Evolutionary conservation across 2,113 vertebrate species (phyloP).

Genomic region (Limanda limanda): DNA sequence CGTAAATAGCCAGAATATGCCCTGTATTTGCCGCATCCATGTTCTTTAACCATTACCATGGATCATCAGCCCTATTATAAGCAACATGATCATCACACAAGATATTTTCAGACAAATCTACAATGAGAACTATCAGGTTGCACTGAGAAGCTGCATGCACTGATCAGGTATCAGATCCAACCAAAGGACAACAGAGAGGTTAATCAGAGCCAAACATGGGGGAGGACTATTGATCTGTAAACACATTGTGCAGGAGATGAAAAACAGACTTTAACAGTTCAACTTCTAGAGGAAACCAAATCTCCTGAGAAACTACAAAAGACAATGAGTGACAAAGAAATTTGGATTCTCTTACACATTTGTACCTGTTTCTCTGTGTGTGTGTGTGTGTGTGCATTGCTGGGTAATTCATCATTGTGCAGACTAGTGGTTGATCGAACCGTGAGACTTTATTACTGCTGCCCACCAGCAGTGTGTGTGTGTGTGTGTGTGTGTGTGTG

Average conservation of each 20-base stretch:
- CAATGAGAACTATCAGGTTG: neutral
- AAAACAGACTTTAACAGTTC: neutral
- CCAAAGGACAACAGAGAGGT: neutral
- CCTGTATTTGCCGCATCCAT: neutral
- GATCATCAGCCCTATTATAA: conserved; percentile 26
- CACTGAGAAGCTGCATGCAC: neutral
- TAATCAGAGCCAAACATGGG: neutral
- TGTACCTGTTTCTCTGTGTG: neutral
- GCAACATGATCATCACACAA: conserved; percentile 28
- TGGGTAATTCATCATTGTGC: conserved; percentile 81
- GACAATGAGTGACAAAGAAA: neutral
- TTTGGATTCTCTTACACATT: neutral
- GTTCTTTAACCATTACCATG: conserved; percentile 6
- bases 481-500: conserved; percentile 12
- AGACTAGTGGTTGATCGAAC: conserved; percentile 51
- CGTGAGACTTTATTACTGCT: conserved; percentile 59
- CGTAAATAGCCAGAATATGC: conserved; percentile 23
- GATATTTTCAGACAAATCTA: conserved; percentile 34
- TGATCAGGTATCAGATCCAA: conserved; percentile 14
- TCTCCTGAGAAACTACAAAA: neutral
- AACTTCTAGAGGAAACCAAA: neutral
- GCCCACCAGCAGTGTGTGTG: conserved; percentile 39
- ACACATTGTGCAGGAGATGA: neutral
- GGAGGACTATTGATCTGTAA: neutral
- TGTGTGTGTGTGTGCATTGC: conserved; percentile 55